Base-by-base conservation (phyloP, 2,797 vertebrate species). In the Onychomys leucogaster region DNA sequence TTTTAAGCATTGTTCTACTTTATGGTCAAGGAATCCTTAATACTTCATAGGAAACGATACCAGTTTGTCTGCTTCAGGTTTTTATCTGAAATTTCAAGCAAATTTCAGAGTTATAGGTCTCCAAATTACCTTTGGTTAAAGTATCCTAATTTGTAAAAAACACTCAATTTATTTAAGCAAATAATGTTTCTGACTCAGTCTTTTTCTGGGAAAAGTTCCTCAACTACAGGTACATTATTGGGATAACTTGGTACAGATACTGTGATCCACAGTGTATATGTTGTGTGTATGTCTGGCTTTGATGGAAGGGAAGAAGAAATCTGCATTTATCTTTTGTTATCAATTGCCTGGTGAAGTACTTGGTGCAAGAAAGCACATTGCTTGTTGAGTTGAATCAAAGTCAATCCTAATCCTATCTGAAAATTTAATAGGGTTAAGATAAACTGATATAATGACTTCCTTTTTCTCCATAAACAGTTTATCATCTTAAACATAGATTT, bases 1-100 rank as follows among this genome's bases (percentile, higher is more conserved):
- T 87, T 94, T 84, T 80, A 96, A 94, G 49, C 46, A n/a, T n/a
- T 90, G 27, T 29, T 92, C 25, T 91, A 61, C 27, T 92, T 96
- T 61, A 94, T 61, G 65, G 43, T 19, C 27, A 93, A 95, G 10
- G 55, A 84, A 82, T 91, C 6, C 25, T 96, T 88, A 83, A 55
- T 32, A 81, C 17, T 80, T 76, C 65, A 46, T 46, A 49, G 34
- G 16, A 87, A 89, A 84, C 10, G 52, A 73, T n/a, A 76, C 73
- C 17, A 81, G 4, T n/a, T 19, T 77, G 52, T 37, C 57, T 94
- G 34, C 29, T 75, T 91, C 84, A 91, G 11, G 14, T 75, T 96
- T 95, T 89, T 87, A 6, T 84, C 9, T 94, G 59, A 55, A 94
- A 91, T 87, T 91, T 76, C 57, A 94, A 85, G 3, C 37, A 93